Base-by-base conservation (phyloP, 1,140 invertebrate genomes). In the Zaprionus ghesquierei region DNA sequence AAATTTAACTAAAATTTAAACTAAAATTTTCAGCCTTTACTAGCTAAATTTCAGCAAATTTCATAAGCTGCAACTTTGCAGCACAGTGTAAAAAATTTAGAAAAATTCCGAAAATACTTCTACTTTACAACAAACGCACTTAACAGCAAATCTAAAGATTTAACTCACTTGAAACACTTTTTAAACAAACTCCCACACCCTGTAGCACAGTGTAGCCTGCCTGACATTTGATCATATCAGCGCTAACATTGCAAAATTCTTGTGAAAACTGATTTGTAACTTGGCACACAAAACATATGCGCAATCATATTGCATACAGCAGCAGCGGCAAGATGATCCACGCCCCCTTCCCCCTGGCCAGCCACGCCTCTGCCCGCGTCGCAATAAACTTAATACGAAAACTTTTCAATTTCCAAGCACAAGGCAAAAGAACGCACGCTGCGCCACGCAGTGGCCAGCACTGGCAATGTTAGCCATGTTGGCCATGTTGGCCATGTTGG, bases 331-430 rank as follows among this genome's bases (percentile, higher is more conserved):
- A 12, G 15, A 41, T 15, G 13, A 6, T 2, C n/a, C 12, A n/a
- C n/a, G 25, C 13, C 31, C 56, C 25, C 9, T 22, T 44, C 10
- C 38, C 5, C 13, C 25, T 15, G 6, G 9, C 41, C 35, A 41
- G 61, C 41, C 60, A 51, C 56, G 61, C 51, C 79, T 49, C 46
- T 41, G 31, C 8, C 13, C 13, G 5, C n/a, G n/a, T 33, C 49
- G 71, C 54, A 77, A 87, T 81, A 82, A 82, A 82, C 82, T 87
- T 87, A 69, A 82, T 87, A 81, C 61, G 79, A 82, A 77, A 82
- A 87, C 44, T 82, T 87, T 86, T 86, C 79, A 81, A 82, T 86
- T 86, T 87, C 35, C 5, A 70, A 76, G 82, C 79, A 86, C 75
- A 58, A 75, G 1, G 25, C 4, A n/a, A 27, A 27, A 82, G 82